phyloP scores from a whole-genome alignment of 37 sponge, comb jelly and placozoan species.

The Eunapius fragilis region DNA sequence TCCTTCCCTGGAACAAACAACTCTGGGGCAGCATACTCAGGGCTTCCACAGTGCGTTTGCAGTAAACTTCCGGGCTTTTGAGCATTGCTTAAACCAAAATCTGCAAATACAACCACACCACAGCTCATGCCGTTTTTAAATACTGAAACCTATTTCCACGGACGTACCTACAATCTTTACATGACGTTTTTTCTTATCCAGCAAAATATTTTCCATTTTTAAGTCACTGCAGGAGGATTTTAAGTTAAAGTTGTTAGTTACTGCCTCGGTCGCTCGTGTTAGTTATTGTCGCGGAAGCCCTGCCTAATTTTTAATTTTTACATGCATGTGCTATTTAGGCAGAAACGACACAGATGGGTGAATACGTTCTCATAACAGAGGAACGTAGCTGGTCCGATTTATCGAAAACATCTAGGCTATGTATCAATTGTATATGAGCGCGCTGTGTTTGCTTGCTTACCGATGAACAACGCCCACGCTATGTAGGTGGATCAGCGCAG shows the following conservation, averaged over 20 bases:
- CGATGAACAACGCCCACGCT: conserved; percentile 91
- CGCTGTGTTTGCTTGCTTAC: conserved; percentile 15
- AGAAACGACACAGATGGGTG: no score
- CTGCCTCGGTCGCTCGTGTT: no score
- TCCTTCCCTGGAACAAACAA: conserved; percentile 95
- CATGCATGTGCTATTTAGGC: neutral
- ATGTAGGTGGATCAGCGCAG: conserved; percentile 91
- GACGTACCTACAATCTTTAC: conserved; percentile 93
- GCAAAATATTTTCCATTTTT: conserved; percentile 97
- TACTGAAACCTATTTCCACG: conserved; percentile 1
- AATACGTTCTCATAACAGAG: neutral
- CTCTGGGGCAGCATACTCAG: conserved; percentile 99
- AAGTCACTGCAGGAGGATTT: conserved; percentile 78
- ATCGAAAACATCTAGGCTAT: neutral
- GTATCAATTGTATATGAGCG: neutral
- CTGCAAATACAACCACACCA: conserved; percentile 20
- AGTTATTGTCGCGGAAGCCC: no score
- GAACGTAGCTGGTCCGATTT: neutral
- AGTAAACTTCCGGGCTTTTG: conserved; percentile 85
- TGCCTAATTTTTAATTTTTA: neutral
- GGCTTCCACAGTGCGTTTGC: conserved; percentile 96
- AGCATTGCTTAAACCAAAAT: conserved; percentile 94
- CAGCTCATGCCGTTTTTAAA: no score
- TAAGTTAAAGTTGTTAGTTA: no score
- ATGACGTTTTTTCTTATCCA: conserved; percentile 91